phyloP scores from a whole-genome alignment of 2,888 invertebrate species.

The Criorhina ranunculi region DNA sequence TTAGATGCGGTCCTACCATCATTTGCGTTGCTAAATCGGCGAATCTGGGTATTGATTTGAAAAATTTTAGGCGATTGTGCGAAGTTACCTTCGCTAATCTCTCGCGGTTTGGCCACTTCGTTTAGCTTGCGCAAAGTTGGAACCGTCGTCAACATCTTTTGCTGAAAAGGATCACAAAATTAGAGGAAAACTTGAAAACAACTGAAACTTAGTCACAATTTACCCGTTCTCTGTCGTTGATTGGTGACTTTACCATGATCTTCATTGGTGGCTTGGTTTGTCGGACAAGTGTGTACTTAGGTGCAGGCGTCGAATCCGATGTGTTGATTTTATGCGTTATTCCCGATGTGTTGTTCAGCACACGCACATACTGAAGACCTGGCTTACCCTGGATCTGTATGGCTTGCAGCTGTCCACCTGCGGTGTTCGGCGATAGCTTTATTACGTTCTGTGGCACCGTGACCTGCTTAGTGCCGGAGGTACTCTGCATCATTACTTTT shows the following conservation, averaged over 20 bases:
- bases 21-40: conserved; percentile 76
- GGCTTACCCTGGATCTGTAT: conserved; percentile 82
- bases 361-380: conserved; percentile 88
- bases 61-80: conserved; percentile 80
- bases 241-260: conserved; percentile 79
- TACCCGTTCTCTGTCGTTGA: conserved; percentile 77
- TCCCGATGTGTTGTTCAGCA: conserved; percentile 85
- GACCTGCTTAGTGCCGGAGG: conserved; percentile 80
- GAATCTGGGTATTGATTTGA: conserved; percentile 81
- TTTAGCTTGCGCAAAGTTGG: conserved; percentile 78
- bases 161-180: conserved; percentile 64
- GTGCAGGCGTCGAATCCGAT: conserved; percentile 60
- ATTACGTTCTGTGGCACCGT: conserved; percentile 82
- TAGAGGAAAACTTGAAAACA: not conserved
- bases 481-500: conserved; percentile 80
- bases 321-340: conserved; percentile 44
- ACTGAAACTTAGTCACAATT: not conserved
- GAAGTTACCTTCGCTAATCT: conserved; percentile 37
- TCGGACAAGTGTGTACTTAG: conserved; percentile 80
- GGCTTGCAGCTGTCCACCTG: conserved; percentile 80
- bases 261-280: conserved; percentile 75
- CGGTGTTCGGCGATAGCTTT: conserved; percentile 79
- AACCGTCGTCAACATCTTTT: conserved; percentile 78
- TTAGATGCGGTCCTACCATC: conserved; percentile 80
- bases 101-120: conserved; percentile 60